Percentiles rank a stretch among this genome's conserved stretches.
phyloP scores from a whole-genome alignment of 2,797 vertebrate genomes.

The Tauraco hartlaubi region DNA sequence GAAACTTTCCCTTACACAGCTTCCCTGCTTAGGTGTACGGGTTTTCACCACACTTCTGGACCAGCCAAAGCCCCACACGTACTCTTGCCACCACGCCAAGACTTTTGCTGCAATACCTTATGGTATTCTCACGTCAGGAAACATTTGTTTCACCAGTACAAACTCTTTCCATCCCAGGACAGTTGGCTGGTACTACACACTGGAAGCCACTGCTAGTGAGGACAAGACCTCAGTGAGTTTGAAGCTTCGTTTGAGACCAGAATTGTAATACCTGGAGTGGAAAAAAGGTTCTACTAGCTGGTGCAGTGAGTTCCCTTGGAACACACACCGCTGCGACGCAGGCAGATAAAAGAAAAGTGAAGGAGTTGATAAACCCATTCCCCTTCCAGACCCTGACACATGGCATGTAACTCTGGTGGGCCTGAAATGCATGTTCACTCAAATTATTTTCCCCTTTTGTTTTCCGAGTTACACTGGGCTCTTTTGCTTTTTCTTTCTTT shows the following conservation, averaged over 20 bases:
- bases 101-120: neutral
- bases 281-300: neutral
- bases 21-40: neutral
- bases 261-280: neutral
- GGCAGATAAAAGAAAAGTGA: neutral
- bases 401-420: neutral
- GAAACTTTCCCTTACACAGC: neutral
- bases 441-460: neutral
- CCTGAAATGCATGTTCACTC: neutral
- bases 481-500: neutral
- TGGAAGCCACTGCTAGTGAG: neutral
- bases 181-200: neutral
- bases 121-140: neutral
- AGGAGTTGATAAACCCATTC: neutral
- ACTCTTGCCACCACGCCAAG: neutral
- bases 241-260: neutral
- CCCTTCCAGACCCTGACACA: neutral
- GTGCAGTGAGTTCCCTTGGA: neutral
- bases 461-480: neutral
- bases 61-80: neutral
- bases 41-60: neutral
- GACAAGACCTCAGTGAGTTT: neutral
- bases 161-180: neutral
- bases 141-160: neutral
- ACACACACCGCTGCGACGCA: fast-evolving